Conservation (phyloP, 2,888 invertebrate species). For the Luffia ferchaultella region DNA sequence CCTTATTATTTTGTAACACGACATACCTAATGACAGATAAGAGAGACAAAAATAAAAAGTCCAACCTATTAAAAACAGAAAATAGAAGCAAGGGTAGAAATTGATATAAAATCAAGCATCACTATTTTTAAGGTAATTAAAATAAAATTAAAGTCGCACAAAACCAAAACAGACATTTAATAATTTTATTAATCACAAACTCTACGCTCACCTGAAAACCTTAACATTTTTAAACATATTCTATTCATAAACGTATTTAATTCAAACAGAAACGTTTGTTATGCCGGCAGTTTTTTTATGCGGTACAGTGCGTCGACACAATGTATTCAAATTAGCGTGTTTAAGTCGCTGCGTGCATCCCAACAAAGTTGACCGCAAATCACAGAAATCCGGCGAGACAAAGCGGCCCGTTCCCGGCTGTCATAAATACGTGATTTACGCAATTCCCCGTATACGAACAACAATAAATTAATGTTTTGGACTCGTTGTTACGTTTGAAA, state of each 20-base stretch:
- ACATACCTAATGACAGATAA: too few species aligned
- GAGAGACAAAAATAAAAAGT: too few species aligned
- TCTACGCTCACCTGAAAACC: not conserved
- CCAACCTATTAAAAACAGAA: too few species aligned
- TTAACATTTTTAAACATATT: not conserved
- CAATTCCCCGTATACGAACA: conserved; percentile 54
- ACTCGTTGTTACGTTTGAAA: not conserved
- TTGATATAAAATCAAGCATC: not conserved
- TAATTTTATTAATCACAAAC: too few species aligned
- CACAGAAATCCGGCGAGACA: conserved; percentile 38
- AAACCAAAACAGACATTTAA: not conserved
- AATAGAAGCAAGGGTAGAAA: too few species aligned
- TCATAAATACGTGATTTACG: conserved; percentile 66
- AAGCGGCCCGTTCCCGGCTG: conserved; percentile 41
- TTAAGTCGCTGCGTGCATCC: conserved; percentile 24
- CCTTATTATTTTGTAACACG: too few species aligned
- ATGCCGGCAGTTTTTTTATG: not conserved
- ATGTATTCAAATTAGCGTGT: conserved; percentile 20
- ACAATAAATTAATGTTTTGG: conserved; percentile 53
- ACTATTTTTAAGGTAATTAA: not conserved
- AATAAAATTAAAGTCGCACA: not conserved
- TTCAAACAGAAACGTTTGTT: not conserved
- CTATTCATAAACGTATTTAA: not conserved
- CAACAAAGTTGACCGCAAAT: conserved; percentile 33
- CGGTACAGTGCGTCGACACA: not conserved